Evolutionary conservation across 2,797 vertebrate species (phyloP), one percentile per base, ranked within the genome.

Genomic region (Rhinogobio ventralis): DNA sequence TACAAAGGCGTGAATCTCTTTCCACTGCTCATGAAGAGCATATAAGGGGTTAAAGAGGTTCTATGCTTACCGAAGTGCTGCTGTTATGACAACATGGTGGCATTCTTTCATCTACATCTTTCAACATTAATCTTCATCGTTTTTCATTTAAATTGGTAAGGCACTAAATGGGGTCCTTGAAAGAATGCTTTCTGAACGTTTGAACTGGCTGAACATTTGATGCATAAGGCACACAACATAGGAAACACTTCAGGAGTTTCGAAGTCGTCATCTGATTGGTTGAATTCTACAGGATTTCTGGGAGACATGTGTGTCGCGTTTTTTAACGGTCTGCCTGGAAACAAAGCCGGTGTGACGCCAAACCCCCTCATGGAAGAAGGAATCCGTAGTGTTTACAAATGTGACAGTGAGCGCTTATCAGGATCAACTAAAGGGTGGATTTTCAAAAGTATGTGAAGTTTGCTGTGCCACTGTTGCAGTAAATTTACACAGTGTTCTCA

Each of bases 71-170:
- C n/a, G 3, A 79, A 81, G 49, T 57, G 76, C 67, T 57, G 76
- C 72, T 84, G 60, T 84, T 84, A 46, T 86, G 78, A 84, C 84
- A 87, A 79, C 49, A 69, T 25, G 33, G 75, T 57, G 79, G 45
- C 69, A 80, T 36, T 83, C 28, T 71, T 84, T 81, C 36, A 79
- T 72, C 73, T 17, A 68, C 80, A 46, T 83, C 67, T 45, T 45
- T 83, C 86, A 79, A 74, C 73, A 86, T 33, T 77, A 55, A 83
- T 76, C 81, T 76, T 67, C 60, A 67, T 57, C 17, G 7, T 45
- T 55, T 76, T 78, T 72, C 53, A 81, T 83, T 83, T 53, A 67
- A 74, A 62, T 67, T 46, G 17, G 8, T 19, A 28, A 39, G 67
- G 51, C 30, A 28, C 66, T 53, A 77, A 73, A 72, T 0, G 2